Conservation (phyloP, 2,113 vertebrate species). For the Ptilonorhynchus violaceus region DNA sequence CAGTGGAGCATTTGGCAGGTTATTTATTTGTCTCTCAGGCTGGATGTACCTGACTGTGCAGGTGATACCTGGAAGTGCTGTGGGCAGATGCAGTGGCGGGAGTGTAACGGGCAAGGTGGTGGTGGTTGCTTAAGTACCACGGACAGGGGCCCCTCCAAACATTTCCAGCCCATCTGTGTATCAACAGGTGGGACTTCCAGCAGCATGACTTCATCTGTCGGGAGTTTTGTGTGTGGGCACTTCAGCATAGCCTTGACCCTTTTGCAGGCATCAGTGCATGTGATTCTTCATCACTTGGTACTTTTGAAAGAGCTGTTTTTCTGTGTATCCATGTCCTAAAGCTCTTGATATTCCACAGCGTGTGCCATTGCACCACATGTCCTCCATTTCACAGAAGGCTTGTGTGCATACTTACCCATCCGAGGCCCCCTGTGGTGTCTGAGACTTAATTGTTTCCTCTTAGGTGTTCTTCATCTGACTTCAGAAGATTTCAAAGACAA, state of each 20-base stretch:
- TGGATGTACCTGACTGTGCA: neutral
- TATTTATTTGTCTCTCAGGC: neutral
- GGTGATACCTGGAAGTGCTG: fast-evolving
- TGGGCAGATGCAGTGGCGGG: neutral
- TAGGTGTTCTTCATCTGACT: fast-evolving
- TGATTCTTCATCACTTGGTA: neutral
- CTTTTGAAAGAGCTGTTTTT: neutral
- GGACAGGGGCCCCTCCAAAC: neutral
- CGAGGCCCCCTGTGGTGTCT: neutral
- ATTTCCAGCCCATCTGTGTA: fast-evolving
- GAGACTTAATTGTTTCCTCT: neutral
- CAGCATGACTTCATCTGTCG: neutral
- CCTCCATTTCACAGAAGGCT: neutral
- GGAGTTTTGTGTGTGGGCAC: neutral
- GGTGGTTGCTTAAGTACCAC: neutral
- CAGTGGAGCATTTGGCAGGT: neutral
- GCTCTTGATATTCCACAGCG: neutral
- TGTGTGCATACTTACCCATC: neutral
- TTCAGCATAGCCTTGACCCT: neutral
- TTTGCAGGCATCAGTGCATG: neutral
- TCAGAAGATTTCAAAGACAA: neutral
- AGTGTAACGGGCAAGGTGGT: neutral
- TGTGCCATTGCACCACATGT: neutral
- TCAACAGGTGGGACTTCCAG: neutral
- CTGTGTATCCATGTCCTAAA: neutral